Evolutionary conservation across 53 echinoderm and acorn worm genomes (phyloP).

Genomic region (Stichopus horrens): DNA sequence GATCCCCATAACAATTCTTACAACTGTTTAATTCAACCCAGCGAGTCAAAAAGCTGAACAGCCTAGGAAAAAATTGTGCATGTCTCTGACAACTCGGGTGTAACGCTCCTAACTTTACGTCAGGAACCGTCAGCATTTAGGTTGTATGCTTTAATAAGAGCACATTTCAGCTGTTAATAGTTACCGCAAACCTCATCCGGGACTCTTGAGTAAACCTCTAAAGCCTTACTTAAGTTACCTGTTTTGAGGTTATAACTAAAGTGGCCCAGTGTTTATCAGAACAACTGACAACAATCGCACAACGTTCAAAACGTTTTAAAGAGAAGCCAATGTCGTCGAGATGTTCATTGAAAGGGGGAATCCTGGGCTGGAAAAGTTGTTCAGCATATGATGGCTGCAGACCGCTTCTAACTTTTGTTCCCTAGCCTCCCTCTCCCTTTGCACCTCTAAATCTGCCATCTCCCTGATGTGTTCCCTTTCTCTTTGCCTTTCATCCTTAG

Average conservation of each 20-base stretch:
- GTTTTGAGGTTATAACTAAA: conserved; percentile 55
- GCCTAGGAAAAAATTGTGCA: conserved; percentile 50
- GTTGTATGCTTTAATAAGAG: conserved; percentile 54
- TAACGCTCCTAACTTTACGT: conserved; percentile 55
- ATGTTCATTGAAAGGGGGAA: conserved; percentile 67
- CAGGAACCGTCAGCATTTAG: conserved; percentile 59
- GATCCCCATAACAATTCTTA: conserved; percentile 12
- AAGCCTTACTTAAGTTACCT: conserved; percentile 48
- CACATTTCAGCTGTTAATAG: conserved; percentile 46
- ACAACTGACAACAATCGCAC: conserved; percentile 55
- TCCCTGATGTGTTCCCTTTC: not conserved
- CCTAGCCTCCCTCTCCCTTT: conserved; percentile 16
- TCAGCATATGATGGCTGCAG: not conserved
- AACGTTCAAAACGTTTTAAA: conserved; percentile 62
- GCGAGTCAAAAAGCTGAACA: conserved; percentile 45
- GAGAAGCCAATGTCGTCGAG: conserved; percentile 65
- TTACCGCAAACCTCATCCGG: conserved; percentile 47
- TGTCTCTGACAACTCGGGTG: conserved; percentile 45
- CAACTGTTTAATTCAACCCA: conserved; percentile 63
- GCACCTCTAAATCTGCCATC: not conserved
- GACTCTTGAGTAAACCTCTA: conserved; percentile 58
- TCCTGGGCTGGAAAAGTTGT: conserved; percentile 38
- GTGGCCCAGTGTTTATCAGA: conserved; percentile 46
- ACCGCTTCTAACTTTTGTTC: conserved; percentile 31
- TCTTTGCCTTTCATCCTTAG: not conserved